Conservation (phyloP, 2,888 invertebrate species). For the Scaptodrosophila latifasciaeformis region DNA sequence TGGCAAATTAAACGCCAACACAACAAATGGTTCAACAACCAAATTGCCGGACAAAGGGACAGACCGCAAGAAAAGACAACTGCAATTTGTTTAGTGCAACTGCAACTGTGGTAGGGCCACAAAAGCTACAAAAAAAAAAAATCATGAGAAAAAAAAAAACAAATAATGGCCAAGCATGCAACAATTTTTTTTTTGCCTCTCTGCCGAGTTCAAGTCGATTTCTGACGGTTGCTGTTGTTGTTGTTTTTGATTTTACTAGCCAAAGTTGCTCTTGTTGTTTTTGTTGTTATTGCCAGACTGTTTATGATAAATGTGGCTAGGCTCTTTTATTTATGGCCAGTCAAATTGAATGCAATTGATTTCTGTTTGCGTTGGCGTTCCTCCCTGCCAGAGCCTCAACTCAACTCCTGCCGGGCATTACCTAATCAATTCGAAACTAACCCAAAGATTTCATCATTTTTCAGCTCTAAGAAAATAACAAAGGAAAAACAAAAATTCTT, state of each 20-base stretch:
- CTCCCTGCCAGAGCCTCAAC: no score
- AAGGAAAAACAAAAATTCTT: no score
- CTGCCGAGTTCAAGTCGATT: constrained; percentile 20
- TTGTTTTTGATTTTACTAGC: no score
- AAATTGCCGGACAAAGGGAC: background rate
- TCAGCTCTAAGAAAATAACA: no score
- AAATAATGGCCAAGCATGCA: constrained; percentile 41
- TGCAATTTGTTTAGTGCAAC: constrained; percentile 47
- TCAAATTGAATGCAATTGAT: constrained; percentile 68
- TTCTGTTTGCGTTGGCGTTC: constrained; percentile 51
- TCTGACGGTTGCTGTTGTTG: constrained; percentile 5
- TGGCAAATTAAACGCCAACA: constrained; percentile 69
- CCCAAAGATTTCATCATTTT: no score
- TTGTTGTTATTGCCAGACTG: background rate
- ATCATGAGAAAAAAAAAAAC: constrained; percentile 28
- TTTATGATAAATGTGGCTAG: constrained; percentile 57
- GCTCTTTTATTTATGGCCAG: constrained; percentile 58
- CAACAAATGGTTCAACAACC: constrained; percentile 60
- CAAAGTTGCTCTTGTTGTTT: no score
- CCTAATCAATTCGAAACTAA: constrained; percentile 30
- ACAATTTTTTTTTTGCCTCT: constrained; percentile 7
- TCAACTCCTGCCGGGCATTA: no score
- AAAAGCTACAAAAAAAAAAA: background rate
- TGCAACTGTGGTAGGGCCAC: background rate
- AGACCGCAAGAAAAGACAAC: constrained; percentile 21